phyloP scores from a whole-genome alignment of 64 coral and sea anemone species.

The Acropora yongei region DNA sequence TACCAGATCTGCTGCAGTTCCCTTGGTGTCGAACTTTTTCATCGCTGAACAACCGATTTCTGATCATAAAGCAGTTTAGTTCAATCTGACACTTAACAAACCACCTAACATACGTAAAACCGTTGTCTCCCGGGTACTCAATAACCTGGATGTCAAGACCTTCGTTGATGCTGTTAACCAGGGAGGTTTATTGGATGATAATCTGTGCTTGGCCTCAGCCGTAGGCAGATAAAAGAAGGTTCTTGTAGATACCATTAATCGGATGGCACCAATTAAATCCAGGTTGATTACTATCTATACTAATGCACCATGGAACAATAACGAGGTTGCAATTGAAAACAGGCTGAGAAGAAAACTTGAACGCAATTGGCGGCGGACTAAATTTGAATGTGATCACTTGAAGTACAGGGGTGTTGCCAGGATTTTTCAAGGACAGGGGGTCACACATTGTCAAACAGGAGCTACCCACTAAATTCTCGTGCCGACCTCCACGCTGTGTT shows the following conservation, averaged over 20 bases:
- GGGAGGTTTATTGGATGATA: not conserved
- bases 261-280: slow-evolving; percentile 8
- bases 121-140: slow-evolving; percentile 18
- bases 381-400: no score
- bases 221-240: slow-evolving; percentile 5
- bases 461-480: no score
- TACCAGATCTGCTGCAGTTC: no score
- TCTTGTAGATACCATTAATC: slow-evolving; percentile 30
- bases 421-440: no score
- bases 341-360: no score
- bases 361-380: no score
- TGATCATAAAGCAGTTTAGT: slow-evolving; percentile 44
- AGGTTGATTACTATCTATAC: not conserved
- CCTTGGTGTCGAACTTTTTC: not conserved
- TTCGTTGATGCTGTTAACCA: not conserved
- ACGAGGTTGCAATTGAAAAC: no score
- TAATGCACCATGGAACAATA: not conserved
- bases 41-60: not conserved
- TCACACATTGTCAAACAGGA: no score
- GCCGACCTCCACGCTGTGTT: no score
- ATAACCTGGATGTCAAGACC: slow-evolving; percentile 20
- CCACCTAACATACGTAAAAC: not conserved
- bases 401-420: no score
- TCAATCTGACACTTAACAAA: slow-evolving; percentile 18
- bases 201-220: not conserved